Evolutionary conservation across 2,797 vertebrate species (phyloP), one percentile per base, ranked within the genome.

Genomic region (Siniperca undulata): DNA sequence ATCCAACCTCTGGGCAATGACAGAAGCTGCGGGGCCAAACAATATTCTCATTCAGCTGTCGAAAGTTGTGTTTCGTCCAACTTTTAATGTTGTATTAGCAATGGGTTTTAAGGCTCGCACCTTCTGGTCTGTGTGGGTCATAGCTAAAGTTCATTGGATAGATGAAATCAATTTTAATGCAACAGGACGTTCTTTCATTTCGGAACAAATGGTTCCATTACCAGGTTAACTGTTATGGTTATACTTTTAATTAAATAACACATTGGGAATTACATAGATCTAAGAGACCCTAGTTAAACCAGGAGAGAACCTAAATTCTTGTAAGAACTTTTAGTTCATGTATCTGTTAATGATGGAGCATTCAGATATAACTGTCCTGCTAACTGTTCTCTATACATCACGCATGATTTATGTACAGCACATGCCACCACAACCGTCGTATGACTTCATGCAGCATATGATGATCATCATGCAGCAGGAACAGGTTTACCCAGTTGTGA

Each of bases 401-500:
- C 46, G 14, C n/a, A 19, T 58, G 27, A 70, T 36, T 46, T 6
- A 27, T 67, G 20, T 50, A 20, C 19, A 42, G 38, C 10, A 53
- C 50, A 70, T 19, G 46, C 20, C 14, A 46, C 67, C 6, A 46
- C 66, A 73, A 66, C 48, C 5, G 10, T 77, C 50, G 65, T 42
- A 12, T 82, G 69, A 73, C 70, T 74, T 48, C 27, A 14, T 70
- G 34, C 27, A 22, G 58, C 66, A 80, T 69, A 34, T 70, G 71
- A 77, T 79, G 48, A 80, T 92, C 64, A 65, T 86, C 81, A 65
- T 56, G 81, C 77, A 70, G 76, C n/a, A 42, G 77, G 83, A 80
- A 78, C 73, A 74, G 77, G 89, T 93, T 89, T 91, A 90, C 82
- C 77, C 78, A 66, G 81, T 91, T 78, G 79, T 83, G 79, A 81